Evolutionary conservation across 2,113 vertebrate species (phyloP).

Genomic region (Callionymus lyra): DNA sequence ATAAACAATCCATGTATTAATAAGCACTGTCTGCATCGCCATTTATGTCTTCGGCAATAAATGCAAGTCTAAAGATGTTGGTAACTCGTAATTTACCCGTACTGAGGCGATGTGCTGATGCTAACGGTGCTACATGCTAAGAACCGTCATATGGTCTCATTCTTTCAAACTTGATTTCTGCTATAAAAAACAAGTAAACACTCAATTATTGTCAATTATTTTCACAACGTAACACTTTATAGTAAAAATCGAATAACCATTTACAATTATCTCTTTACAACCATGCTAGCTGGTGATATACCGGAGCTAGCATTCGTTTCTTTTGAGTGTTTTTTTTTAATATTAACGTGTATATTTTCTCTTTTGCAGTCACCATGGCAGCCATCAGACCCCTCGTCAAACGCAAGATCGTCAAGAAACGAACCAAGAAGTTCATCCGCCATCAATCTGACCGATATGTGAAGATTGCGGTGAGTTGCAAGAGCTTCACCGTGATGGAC

Average conservation of each 20-base stretch:
- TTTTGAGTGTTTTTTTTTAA: too few species aligned
- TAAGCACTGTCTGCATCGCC: not conserved
- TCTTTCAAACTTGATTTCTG: too few species aligned
- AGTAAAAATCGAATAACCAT: too few species aligned
- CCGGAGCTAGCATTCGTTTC: too few species aligned
- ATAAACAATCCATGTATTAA: rapidly evolving
- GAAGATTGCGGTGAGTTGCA: conserved; percentile 80
- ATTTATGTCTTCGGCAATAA: too few species aligned
- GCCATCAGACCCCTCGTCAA: conserved; percentile 88
- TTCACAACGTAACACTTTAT: too few species aligned
- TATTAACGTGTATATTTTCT: not conserved
- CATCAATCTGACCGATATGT: conserved; percentile 98
- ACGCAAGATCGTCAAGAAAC: conserved; percentile 91
- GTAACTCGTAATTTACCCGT: not conserved
- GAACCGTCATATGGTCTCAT: conserved; percentile 1
- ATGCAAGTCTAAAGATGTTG: too few species aligned
- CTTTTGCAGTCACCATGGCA: conserved; percentile 75
- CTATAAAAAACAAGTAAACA: too few species aligned
- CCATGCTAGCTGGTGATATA: too few species aligned
- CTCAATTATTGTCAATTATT: too few species aligned
- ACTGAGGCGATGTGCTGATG: not conserved
- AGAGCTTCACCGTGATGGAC: not conserved
- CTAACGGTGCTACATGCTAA: not conserved
- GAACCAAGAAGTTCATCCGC: conserved; percentile 96
- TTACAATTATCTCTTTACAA: too few species aligned